Conservation (phyloP, 2,888 invertebrate species). For the Rhagium mordax region DNA sequence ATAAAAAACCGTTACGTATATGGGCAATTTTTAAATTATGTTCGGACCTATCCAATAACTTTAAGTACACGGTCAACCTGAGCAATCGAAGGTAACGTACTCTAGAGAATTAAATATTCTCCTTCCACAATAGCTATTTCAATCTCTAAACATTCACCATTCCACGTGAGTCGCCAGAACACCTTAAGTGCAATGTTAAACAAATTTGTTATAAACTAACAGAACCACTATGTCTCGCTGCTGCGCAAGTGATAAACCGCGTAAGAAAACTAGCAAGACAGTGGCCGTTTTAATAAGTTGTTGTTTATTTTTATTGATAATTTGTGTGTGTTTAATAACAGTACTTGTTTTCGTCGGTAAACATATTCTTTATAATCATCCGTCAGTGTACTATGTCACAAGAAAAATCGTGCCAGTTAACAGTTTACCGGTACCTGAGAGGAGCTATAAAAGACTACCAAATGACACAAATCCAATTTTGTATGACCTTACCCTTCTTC, state of each 20-base stretch:
- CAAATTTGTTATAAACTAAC: slow-evolving; percentile 33
- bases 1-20: slow-evolving; percentile 16
- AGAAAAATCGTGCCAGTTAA: slow-evolving; percentile 4
- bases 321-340: slow-evolving; percentile 64
- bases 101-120: not conserved
- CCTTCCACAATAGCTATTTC: slow-evolving; percentile 29
- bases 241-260: slow-evolving; percentile 36
- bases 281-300: slow-evolving; percentile 62
- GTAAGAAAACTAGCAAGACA: slow-evolving; percentile 46
- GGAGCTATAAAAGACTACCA: slow-evolving; percentile 71
- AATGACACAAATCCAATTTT: slow-evolving; percentile 74
- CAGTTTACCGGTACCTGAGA: slow-evolving; percentile 12
- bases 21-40: not conserved
- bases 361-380: slow-evolving; percentile 56
- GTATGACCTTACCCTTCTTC: slow-evolving; percentile 78
- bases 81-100: slow-evolving; percentile 31
- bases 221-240: slow-evolving; percentile 38
- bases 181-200: slow-evolving; percentile 51
- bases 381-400: slow-evolving; percentile 4
- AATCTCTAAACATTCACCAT: slow-evolving; percentile 36
- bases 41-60: not conserved
- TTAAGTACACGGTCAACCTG: not conserved
- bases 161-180: slow-evolving; percentile 43
- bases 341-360: slow-evolving; percentile 66
- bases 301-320: slow-evolving; percentile 64